Evolutionary conservation across 2,888 invertebrate species (phyloP).

Genomic region (Athripsodes cinereus): DNA sequence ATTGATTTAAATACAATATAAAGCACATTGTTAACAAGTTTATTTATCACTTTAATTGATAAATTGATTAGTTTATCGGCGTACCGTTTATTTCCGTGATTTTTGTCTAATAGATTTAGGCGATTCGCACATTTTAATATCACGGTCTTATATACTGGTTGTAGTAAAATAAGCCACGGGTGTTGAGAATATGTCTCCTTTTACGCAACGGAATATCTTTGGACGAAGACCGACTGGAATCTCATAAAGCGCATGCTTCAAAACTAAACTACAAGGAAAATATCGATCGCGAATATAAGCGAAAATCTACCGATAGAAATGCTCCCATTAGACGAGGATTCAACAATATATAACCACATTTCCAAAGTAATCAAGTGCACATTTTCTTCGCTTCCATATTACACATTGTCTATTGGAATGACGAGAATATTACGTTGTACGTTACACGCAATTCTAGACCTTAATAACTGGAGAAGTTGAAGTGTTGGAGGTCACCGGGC

Average conservation of each 20-base stretch:
- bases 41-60: neutral
- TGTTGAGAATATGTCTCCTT: neutral
- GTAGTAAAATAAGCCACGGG: neutral
- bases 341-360: neutral
- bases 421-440: neutral
- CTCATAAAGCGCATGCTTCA: neutral
- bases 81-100: neutral
- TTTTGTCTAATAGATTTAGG: neutral
- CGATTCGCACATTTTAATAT: neutral
- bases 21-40: neutral
- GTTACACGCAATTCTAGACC: neutral
- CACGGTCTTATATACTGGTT: too few species aligned
- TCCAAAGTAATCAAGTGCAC: neutral
- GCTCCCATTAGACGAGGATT: neutral
- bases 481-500: conserved; percentile 8
- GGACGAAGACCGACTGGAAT: neutral
- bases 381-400: neutral
- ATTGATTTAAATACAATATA: neutral
- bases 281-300: neutral
- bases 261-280: neutral
- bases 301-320: neutral
- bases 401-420: neutral
- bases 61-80: neutral
- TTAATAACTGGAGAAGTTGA: neutral
- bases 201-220: neutral